Conservation (phyloP, 1,140 invertebrate genomes). For the Zaprionus vittiger region DNA sequence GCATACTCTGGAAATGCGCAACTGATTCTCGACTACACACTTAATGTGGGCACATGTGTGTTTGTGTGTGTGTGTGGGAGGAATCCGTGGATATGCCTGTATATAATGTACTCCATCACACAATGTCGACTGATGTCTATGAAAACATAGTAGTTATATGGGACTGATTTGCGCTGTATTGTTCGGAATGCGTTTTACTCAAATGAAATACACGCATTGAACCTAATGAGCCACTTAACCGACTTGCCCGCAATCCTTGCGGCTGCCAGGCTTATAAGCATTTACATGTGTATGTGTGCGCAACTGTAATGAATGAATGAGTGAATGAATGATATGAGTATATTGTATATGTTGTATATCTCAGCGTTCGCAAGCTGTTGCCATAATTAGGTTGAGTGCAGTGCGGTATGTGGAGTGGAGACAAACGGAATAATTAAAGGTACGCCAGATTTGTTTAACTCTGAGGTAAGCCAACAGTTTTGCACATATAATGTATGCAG, state of each 20-base stretch:
- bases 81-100: neutral
- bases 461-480: constrained; percentile 12
- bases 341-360: constrained; percentile 11
- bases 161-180: neutral
- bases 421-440: constrained; percentile 52
- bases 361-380: constrained; percentile 8
- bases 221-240: constrained; percentile 77
- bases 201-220: constrained; percentile 56
- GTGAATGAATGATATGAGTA: constrained; percentile 20
- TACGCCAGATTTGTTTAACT: constrained; percentile 28
- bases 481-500: neutral
- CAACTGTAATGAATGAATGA: constrained; percentile 24
- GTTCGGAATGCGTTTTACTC: constrained; percentile 47
- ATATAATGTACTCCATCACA: constrained; percentile 7
- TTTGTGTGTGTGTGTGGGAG: neutral
- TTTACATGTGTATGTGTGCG: constrained; percentile 9
- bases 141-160: neutral
- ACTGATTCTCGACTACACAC: neutral
- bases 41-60: neutral
- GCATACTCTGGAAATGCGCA: neutral
- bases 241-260: constrained; percentile 46
- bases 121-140: constrained; percentile 4
- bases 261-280: constrained; percentile 19
- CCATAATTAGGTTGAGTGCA: constrained; percentile 68
- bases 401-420: constrained; percentile 30